phyloP scores from a whole-genome alignment of 1,140 invertebrate species.

The Drosophila novamexicana region DNA sequence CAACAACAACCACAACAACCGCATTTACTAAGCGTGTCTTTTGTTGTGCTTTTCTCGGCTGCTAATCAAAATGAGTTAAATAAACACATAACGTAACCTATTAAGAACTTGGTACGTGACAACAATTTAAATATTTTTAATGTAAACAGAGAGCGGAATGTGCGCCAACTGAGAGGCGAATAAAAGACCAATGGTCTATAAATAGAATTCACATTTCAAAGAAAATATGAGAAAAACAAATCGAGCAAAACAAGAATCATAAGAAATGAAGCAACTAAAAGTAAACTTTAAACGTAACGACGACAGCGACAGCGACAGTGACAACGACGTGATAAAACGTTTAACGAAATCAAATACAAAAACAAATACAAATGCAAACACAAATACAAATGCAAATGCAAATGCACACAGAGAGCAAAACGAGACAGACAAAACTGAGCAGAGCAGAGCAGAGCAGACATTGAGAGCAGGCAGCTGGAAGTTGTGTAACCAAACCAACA shows the following conservation, averaged over 20 bases:
- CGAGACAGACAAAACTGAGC: conserved; percentile 4
- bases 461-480: conserved; percentile 43
- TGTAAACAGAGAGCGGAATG: conserved; percentile 74
- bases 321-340: conserved; percentile 75
- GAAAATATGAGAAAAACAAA: conserved; percentile 72
- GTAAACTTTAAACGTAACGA: conserved; percentile 42
- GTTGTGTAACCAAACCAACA: conserved; percentile 69
- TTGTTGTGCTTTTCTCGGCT: conserved; percentile 67
- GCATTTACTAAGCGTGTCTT: conserved; percentile 37
- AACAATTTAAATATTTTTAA: conserved; percentile 83
- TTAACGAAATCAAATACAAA: conserved; percentile 65
- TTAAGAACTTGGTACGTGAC: conserved; percentile 83
- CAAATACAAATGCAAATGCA: conserved; percentile 21
- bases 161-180: conserved; percentile 31
- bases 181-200: conserved; percentile 51
- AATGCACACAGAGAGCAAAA: conserved; percentile 35
- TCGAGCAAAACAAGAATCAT: conserved; percentile 49
- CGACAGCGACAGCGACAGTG: conserved; percentile 1
- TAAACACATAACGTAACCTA: conserved; percentile 84
- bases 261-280: conserved; percentile 38
- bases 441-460: conserved; percentile 46
- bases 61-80: conserved; percentile 83
- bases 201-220: conserved; percentile 73
- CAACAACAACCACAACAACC: conserved; percentile 5
- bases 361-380: conserved; percentile 36